These are phyloP conservation scores for Stenodema calcarata DNA, from an alignment of 2,888 invertebrate species.

Conservation along the genomic window DNA sequence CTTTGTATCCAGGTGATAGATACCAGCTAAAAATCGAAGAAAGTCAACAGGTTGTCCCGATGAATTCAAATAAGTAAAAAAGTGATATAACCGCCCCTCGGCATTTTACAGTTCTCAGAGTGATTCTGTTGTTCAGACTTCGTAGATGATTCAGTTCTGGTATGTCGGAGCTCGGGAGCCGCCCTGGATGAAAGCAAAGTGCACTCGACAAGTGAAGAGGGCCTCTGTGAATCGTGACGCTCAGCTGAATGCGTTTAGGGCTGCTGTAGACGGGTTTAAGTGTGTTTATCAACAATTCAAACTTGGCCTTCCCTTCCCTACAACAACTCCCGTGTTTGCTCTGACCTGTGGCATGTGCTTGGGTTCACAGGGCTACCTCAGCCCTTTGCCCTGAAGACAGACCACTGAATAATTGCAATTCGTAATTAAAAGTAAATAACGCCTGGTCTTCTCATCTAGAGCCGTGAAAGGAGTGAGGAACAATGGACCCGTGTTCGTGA, in stretches of 20 bases:
- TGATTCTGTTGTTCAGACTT: background rate
- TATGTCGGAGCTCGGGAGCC: background rate
- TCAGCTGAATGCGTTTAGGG: conserved; percentile 30
- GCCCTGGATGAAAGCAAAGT: conserved; percentile 14
- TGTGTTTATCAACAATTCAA: conserved; percentile 47
- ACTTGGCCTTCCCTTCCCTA: background rate
- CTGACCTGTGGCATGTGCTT: conserved; percentile 40
- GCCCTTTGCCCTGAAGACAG: background rate
- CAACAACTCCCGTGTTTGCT: conserved; percentile 29
- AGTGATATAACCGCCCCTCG: too few relatives aligned
- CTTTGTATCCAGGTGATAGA: too few relatives aligned
- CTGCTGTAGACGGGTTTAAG: conserved; percentile 37
- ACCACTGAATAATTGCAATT: conserved; percentile 33
- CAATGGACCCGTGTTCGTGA: background rate
- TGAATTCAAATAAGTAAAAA: too few relatives aligned
- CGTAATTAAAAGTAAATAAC: conserved; percentile 35
- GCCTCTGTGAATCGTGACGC: conserved; percentile 12
- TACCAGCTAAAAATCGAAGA: too few relatives aligned
- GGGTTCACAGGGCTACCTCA: conserved; percentile 15
- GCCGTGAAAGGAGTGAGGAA: background rate
- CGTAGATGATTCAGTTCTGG: background rate
- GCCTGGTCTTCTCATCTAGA: background rate
- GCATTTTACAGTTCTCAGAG: too few relatives aligned
- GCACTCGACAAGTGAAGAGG: conserved; percentile 12
- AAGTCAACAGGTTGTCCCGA: too few relatives aligned